These are phyloP conservation scores for Perizoma flavofasciatum DNA, from an alignment of 2,888 invertebrate species.

Conservation along the genomic window DNA sequence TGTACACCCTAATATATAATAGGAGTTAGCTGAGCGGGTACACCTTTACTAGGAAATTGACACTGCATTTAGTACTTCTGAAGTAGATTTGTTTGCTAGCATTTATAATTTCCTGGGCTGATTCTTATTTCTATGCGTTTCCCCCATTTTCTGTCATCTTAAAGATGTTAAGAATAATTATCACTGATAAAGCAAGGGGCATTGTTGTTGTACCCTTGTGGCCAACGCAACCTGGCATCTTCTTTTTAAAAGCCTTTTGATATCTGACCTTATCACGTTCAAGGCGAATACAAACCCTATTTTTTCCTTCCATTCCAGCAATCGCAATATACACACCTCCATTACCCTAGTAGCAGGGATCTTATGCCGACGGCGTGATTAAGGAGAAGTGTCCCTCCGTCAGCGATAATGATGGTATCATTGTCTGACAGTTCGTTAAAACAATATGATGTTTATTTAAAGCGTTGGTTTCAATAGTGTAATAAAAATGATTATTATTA, in stretches of 20 bases:
- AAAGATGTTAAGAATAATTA: no score
- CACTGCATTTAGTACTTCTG: neutral
- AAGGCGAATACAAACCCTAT: neutral
- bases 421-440: no score
- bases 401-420: neutral
- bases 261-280: neutral
- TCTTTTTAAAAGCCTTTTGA: neutral
- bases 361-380: neutral
- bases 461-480: no score
- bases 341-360: neutral
- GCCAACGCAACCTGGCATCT: neutral
- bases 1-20: slow-evolving; percentile 9
- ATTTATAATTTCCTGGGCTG: neutral
- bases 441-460: no score
- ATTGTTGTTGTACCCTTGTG: slow-evolving; percentile 2
- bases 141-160: no score
- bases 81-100: neutral
- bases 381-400: neutral
- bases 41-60: no score
- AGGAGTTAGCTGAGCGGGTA: neutral
- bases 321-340: neutral
- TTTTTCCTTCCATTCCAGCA: neutral
- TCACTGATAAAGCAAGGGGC: slow-evolving; percentile 1
- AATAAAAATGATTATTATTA: no score
- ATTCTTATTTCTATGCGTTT: neutral